Base-by-base conservation (phyloP, 2,797 vertebrate genomes). In the Cichlasoma orientale region DNA sequence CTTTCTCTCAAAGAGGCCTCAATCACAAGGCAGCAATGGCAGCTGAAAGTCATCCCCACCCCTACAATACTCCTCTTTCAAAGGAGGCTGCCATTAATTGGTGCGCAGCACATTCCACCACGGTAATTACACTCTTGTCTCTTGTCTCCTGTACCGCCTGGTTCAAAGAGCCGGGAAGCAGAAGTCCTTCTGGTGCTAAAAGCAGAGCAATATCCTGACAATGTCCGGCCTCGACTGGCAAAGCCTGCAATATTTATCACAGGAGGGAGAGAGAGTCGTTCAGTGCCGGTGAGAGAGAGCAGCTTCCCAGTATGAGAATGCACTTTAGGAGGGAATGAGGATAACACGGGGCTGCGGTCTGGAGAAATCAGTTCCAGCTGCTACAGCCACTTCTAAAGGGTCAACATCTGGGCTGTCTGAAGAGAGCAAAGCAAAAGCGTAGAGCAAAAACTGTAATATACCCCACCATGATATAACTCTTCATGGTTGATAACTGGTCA, bases 171-270 rank as follows among this genome's bases (percentile, higher is more conserved):
- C 78, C 5, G 59, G 88, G 84, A 82, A 86, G 79, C 83, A 84
- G 89, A 92, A 92, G 89, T 91, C 86, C 83, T 89, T 82, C 85
- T 86, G 82, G 83, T 87, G 85, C 90, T 94, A 90, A 94, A 94
- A 93, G 89, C 89, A 80, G 73, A 88, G 91, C 91, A 93, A 94
- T 94, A 93, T 94, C 92, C 92, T 92, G 90, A 93, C 91, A 87
- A 85, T 83, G 90, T 90, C 87, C 92, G 88, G 90, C 86, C 89
- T 84, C 82, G 72, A 83, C 85, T 85, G 88, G 89, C 79, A 72
- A 86, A 87, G 88, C 79, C 89, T 93, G 89, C 84, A 90, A 92
- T 93, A 93, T 94, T 94, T 94, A 93, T 94, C 83, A 93, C 78
- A 85, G 82, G 83, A 81, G 80, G 82, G 86, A 79, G 75, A 79